Base-by-base conservation (phyloP, 2,113 vertebrate species). In the Rhea americana region DNA sequence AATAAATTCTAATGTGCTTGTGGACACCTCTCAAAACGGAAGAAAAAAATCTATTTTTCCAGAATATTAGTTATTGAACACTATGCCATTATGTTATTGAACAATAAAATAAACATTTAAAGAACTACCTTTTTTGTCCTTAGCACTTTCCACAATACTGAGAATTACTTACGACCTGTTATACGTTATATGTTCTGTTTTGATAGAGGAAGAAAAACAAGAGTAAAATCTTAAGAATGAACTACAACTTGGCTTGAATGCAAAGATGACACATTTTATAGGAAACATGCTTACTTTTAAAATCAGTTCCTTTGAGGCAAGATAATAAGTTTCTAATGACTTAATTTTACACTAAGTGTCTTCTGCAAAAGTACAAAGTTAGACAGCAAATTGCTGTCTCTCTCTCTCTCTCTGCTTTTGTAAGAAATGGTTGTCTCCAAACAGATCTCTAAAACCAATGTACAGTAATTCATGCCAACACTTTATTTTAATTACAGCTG, bases 301-400 rank as follows among this genome's bases (percentile, higher is more conserved):
- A 90, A 93, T 89, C 83, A 59, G n/a, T 13, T 93, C 55, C 53
- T 92, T 26, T 68, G 75, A 93, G 84, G 79, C 37, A 45, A 88
- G 93, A 90, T 88, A 95, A 94, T 76, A 79, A 79, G 58, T 82
- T 96, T 68, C 90, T 96, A 96, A 96, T 92, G 93, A 93, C 79
- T 79, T 82, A 90, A 95, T 96, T 96, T 96, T 80, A 88, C 41
- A 89, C 65, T 51, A 43, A 86, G 71, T 81, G 61, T 91, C 45
- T 89, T 93, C 89, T 82, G 59, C 35, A 85, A 95, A 78, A n/a
- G 65, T 43, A 87, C 61, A 30, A 72, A 92, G 65, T 91, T 68
- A 93, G 88, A 85, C 62, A 95, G 91, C 45, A 93, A 93, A 96
- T 85, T 89, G 84, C 59, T 86, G 68, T 72, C 50, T 92, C 51